Conservation (phyloP, 2,797 vertebrate species). For the Kryptopterus vitreolus region DNA sequence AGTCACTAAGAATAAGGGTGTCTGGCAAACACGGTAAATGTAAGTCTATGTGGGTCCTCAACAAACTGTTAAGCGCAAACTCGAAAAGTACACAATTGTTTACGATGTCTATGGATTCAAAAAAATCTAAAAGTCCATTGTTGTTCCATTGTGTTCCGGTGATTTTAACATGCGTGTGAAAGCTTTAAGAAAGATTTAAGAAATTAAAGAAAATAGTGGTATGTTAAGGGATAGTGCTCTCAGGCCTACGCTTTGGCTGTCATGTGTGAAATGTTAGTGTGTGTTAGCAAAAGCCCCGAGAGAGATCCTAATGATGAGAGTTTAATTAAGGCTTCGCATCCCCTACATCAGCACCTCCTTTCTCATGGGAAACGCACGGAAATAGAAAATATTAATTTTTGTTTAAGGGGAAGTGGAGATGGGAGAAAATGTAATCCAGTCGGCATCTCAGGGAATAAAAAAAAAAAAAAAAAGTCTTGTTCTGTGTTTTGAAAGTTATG, state of each 20-base stretch:
- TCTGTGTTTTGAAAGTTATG: constrained; percentile 33
- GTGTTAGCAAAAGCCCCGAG: constrained; percentile 44
- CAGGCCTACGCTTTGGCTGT: constrained; percentile 36
- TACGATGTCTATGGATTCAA: too few species aligned
- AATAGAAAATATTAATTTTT: constrained; percentile 41
- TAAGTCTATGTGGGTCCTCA: too few species aligned
- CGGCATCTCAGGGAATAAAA: constrained; percentile 34
- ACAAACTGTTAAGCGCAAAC: too few species aligned
- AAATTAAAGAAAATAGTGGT: not conserved
- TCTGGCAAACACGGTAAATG: too few species aligned
- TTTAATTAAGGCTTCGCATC: constrained; percentile 55
- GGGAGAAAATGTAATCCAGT: constrained; percentile 45
- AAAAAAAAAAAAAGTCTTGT: constrained; percentile 6
- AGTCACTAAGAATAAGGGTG: too few species aligned
- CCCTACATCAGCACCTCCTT: constrained; percentile 29
- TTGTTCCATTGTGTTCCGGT: too few species aligned
- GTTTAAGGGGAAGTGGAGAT: constrained; percentile 16
- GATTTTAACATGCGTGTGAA: too few species aligned
- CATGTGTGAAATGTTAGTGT: constrained; percentile 47
- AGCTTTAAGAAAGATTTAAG: too few species aligned
- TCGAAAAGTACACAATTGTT: too few species aligned
- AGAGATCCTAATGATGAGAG: constrained; percentile 56
- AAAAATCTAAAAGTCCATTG: too few species aligned
- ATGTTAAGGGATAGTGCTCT: constrained; percentile 36
- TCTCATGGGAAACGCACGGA: constrained; percentile 19